Evolutionary conservation across 2,797 vertebrate species (phyloP), one percentile per base, ranked within the genome.

Genomic region (Decapterus maruadsi): DNA sequence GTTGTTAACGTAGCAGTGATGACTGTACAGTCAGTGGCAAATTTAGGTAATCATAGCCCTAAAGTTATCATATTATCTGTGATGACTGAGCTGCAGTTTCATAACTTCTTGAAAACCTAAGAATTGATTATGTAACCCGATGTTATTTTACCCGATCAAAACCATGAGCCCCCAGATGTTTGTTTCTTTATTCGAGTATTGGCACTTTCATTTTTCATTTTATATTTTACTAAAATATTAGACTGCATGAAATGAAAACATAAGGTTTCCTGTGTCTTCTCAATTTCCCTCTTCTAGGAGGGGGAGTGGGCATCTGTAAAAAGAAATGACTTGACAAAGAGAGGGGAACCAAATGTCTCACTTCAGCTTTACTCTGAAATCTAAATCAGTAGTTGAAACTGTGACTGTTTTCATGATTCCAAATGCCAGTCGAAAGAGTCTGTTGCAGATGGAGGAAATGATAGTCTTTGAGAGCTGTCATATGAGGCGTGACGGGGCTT

Each of bases 371-470:
- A 22, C 71, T 85, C 78, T 86, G 64, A 83, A 58, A 34, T 82
- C 31, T 45, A 31, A 60, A 36, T 80, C 61, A 22, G 87, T 56
- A 71, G 76, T 65, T 80, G 70, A 87, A 87, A 84, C 82, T 75
- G 58, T 60, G 46, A 54, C 17, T 56, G 34, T 71, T 74, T 54
- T 73, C 20, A 48, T 53, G n/a, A 68, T 50, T 57, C 56, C 65
- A 34, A 40, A 81, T 77, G 53, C 57, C 60, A 38, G 56, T 46
- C 8, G 1, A 77, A 53, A 51, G 65, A 77, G 26, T 40, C 17
- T 54, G 61, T 48, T n/a, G 50, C 51, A 68, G 55, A 82, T 78
- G 34, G 57, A 40, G 19, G 48, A 48, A 38, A 19, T 38, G 58
- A 67, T 62, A 42, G 19, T 17, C 36, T 56, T 46, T 17, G 42